Evolutionary conservation across 2,888 invertebrate species (phyloP), one percentile per base, ranked within the genome.

Genomic region (Neoscelio sp.): DNA sequence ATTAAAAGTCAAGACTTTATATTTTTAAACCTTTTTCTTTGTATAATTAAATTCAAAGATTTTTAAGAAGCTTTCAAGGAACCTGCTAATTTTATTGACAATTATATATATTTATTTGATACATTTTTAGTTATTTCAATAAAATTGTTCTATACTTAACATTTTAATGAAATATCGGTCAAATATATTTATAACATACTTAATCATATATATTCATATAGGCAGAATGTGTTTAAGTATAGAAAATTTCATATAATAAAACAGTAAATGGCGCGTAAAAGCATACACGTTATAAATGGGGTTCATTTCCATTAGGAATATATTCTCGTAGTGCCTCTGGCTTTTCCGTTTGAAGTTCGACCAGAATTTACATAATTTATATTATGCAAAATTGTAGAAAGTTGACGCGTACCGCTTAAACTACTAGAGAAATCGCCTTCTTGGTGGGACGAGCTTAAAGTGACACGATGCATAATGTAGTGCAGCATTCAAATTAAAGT

Each of bases 281-380:
- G 73, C 73, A 73, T 73, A 73, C 54, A 64, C 56, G 73, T 44
- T 73, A 56, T 54, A 73, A 73, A 73, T 73, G 64, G 64, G 73
- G 46, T 50, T 73, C 46, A 73, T 73, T 56, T 56, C 54, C 44
- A 42, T 52, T 54, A 73, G 52, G 54, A 54, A 64, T 62, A 64
- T 35, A 54, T 54, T 35, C 50, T 60, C 44, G 13, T 13, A 44
- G 20, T 48, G 62, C 73, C 73, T 52, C 28, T 35, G 54, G 73
- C 73, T 73, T 62, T 64, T 52, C 30, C 74, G 65, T 74, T 74
- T 74, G 74, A 74, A 74, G 74, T 74, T 74, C 44, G 44, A 26
- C 48, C 76, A 74, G 71, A 78, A 82, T 82, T 79, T 82, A 74
- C 82, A 82, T 82, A 82, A 82, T 81, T 80, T 82, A 80, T 80